Conservation (phyloP, 2,113 vertebrate genomes). For the Cariama cristata region DNA sequence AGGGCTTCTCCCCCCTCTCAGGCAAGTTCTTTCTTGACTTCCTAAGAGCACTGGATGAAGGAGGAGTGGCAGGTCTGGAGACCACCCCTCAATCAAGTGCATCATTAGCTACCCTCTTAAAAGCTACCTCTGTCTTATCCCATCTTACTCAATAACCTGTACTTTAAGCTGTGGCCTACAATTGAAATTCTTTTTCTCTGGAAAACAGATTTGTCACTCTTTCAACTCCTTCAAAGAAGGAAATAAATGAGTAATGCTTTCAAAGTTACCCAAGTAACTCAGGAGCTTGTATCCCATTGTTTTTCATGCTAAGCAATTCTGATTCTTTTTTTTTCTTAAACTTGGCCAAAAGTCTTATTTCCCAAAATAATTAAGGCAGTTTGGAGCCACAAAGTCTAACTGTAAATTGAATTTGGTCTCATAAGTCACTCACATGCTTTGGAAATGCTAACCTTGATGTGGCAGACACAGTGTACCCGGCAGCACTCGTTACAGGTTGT, state of each 20-base stretch:
- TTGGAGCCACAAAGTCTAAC: slow-evolving; percentile 8
- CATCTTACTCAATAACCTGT: neutral
- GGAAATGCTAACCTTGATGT: neutral
- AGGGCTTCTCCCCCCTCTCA: neutral
- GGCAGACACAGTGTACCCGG: neutral
- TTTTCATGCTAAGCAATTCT: neutral
- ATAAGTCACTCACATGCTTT: neutral
- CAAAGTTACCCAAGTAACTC: neutral
- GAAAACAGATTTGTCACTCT: neutral
- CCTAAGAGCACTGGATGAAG: neutral
- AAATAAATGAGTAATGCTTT: neutral
- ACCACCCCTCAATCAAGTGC: neutral
- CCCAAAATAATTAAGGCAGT: neutral
- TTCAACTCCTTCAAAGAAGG: neutral
- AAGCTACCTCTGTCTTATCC: neutral
- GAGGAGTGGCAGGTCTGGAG: neutral
- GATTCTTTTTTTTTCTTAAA: neutral
- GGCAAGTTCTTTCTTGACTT: neutral
- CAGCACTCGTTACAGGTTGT: neutral
- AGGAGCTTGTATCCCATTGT: neutral
- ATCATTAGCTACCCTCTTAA: neutral
- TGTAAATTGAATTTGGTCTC: neutral
- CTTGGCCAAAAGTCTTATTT: neutral
- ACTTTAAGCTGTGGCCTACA: neutral
- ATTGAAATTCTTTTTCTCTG: neutral